A percentile compares a stretch with the other conserved stretches of the same genome.
Evolutionary conservation across 2,113 vertebrate species (phyloP).

Genomic region (Gallinago undulata): DNA sequence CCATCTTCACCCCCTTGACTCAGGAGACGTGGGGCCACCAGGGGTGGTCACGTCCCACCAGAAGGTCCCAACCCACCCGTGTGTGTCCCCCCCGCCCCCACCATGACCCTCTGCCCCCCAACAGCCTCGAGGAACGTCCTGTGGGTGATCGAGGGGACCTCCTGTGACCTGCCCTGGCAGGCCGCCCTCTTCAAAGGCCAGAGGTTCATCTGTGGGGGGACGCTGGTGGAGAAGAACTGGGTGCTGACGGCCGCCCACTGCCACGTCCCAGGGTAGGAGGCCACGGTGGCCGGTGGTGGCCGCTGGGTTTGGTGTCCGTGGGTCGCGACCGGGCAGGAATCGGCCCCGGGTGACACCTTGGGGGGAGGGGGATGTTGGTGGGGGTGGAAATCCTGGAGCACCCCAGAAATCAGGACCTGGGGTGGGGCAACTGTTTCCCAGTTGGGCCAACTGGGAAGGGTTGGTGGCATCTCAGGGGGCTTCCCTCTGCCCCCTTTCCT

Average conservation of each 20-base stretch:
- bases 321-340: too few relatives aligned
- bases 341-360: fast-evolving
- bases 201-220: slow-evolving; percentile 79
- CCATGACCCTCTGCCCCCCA: neutral
- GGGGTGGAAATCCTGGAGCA: too few relatives aligned
- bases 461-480: neutral
- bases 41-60: neutral
- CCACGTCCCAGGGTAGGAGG: neutral
- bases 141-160: slow-evolving; percentile 13
- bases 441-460: too few relatives aligned
- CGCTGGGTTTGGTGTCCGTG: neutral
- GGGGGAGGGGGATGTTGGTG: too few relatives aligned
- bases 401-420: too few relatives aligned
- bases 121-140: neutral
- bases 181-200: slow-evolving; percentile 65
- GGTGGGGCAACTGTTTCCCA: too few relatives aligned
- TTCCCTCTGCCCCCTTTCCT: neutral
- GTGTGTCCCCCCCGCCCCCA: neutral
- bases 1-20: neutral
- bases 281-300: fast-evolving
- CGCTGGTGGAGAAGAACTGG: slow-evolving; percentile 84
- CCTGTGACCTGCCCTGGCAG: slow-evolving; percentile 56
- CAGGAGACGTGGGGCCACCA: fast-evolving
- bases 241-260: slow-evolving; percentile 89
- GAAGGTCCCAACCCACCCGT: neutral